These are phyloP conservation scores for Capitulum mitella DNA, from an alignment of 2,888 invertebrate species.

Conservation along the genomic window DNA sequence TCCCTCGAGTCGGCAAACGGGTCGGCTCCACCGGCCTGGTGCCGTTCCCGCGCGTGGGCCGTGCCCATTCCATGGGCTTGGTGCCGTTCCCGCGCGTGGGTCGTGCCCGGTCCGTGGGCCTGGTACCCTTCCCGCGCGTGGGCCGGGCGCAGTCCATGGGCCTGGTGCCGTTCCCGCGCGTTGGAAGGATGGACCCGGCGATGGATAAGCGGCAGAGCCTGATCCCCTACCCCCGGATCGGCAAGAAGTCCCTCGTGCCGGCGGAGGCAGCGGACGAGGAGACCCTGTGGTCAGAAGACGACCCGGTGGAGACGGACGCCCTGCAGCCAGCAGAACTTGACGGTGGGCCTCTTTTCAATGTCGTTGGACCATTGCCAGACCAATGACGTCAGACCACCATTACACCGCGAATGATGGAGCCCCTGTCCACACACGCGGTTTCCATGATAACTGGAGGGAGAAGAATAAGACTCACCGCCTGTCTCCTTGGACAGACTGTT, in stretches of 20 bases:
- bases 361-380: not conserved
- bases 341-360: not conserved
- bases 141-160: not conserved
- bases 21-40: constrained; percentile 23
- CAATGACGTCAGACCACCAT: no score
- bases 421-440: no score
- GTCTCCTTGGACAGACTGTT: no score
- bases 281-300: not conserved
- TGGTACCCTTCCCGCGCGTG: not conserved
- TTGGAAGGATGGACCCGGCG: not conserved
- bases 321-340: not conserved
- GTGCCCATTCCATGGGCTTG: not conserved
- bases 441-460: no score
- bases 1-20: not conserved
- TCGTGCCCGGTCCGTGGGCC: not conserved
- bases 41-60: not conserved
- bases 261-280: not conserved
- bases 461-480: no score
- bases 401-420: no score
- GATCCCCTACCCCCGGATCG: not conserved
- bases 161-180: not conserved
- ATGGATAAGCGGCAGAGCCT: not conserved
- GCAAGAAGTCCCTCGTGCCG: not conserved
- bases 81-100: constrained; percentile 5
- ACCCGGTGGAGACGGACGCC: not conserved